Evolutionary conservation across 2,797 vertebrate species (phyloP).

Genomic region (Ibycter americanus): DNA sequence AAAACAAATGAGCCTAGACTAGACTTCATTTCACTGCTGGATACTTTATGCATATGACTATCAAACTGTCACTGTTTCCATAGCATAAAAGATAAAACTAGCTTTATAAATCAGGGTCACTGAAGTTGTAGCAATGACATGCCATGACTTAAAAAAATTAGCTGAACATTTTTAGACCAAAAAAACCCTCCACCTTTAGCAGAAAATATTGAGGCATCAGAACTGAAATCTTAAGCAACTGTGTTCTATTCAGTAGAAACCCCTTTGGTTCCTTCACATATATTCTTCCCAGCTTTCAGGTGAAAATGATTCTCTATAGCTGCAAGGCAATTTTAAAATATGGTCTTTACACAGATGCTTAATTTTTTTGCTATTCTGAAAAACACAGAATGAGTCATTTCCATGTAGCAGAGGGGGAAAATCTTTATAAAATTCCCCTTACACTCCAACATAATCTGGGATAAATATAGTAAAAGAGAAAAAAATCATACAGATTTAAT

Average conservation of each 20-base stretch:
- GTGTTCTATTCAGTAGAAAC: neutral
- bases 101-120: neutral
- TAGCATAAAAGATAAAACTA: neutral
- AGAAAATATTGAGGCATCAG: neutral
- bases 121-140: neutral
- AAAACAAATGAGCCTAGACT: neutral
- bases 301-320: neutral
- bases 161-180: neutral
- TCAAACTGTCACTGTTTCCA: neutral
- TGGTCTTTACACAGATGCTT: neutral
- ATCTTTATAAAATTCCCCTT: neutral
- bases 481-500: neutral
- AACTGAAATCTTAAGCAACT: neutral
- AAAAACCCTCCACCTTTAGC: neutral
- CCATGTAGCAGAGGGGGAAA: neutral
- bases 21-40: neutral
- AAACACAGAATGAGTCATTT: conserved; percentile 24
- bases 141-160: neutral
- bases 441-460: neutral
- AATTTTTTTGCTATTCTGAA: neutral
- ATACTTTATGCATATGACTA: neutral
- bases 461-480: conserved; percentile 8
- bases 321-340: neutral
- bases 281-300: neutral
- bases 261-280: neutral